Evolutionary conservation across 2,888 invertebrate genomes (phyloP), one percentile per base, ranked within the genome.

Genomic region (Ecliptopera silaceata): DNA sequence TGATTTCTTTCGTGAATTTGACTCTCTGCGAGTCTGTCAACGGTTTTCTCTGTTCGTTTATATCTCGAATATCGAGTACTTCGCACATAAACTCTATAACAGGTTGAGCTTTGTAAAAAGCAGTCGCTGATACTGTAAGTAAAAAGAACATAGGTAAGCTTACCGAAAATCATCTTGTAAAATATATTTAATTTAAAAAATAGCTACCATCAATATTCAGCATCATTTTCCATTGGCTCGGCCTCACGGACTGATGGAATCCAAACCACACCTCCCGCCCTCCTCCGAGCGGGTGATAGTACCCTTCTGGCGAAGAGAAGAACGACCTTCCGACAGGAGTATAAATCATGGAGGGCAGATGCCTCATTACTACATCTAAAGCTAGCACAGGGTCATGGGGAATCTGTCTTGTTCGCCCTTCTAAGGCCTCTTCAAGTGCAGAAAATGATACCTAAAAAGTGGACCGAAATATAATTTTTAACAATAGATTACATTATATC

Each of bases 161-260:
- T 13, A 34, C 2, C 36, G 6, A 15, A 15, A 36, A 15, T 2
- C n/a, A 36, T 15, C 15, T 6, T 34, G 6, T 13, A 8, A 26
- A 20, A 26, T 26, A 2, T 26, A 26, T 26, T 26, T 6, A 6
- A 26, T 6, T 1, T 26, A 26, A 34, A 13, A 36, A 26, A n/a
- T 41, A 6, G 11, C 20, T 20, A 98, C 98, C 99, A 92, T 99
- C 99, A 88, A 99, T 99, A 86, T 99, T 99, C 60, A 99, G 94
- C 99, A 99, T 99, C 99, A 99, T 99, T 93, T 99, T 99, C 99
- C 99, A 99, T 80, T 99, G 99, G 61, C 99, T 99, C 10, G 99
- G 99, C 75, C 99, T 94, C 12, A 99, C 99, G 63, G 98, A 98
- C 89, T 99, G 99, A 93, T 99, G 99, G 86, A 99, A 99, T 86